Conservation (phyloP, 2,113 vertebrate species). For the Syngnathoides biaculeatus region DNA sequence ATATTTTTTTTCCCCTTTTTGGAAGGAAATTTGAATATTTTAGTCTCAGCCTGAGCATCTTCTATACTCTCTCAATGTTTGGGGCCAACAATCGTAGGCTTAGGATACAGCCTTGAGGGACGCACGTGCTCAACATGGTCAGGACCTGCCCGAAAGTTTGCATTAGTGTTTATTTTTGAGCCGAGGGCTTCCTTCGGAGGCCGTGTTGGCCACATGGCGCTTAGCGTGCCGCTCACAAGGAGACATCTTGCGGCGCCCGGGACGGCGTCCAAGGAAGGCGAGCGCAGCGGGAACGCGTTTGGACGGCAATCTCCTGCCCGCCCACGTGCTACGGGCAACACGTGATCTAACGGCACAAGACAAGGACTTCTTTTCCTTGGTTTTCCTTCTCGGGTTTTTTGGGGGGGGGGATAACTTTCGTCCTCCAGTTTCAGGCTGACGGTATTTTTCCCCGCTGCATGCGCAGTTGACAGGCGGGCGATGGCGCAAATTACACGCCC, state of each 20-base stretch:
- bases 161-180: too few species aligned
- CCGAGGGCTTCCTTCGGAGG: background rate
- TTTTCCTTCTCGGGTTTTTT: background rate
- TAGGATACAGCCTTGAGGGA: too few species aligned
- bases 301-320: background rate
- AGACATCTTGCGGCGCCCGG: slow-evolving; percentile 49
- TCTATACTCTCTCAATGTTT: background rate
- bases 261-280: slow-evolving; percentile 44
- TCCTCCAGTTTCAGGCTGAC: background rate
- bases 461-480: background rate
- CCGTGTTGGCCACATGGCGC: slow-evolving; percentile 49
- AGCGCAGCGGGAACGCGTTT: slow-evolving; percentile 8
- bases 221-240: slow-evolving; percentile 34
- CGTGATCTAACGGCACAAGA: background rate
- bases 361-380: background rate
- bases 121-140: too few species aligned
- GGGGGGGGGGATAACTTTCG: background rate
- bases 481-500: background rate
- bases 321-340: background rate
- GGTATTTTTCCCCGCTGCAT: background rate
- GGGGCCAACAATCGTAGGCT: background rate
- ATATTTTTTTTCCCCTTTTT: too few species aligned
- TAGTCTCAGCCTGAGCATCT: too few species aligned
- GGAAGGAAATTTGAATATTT: too few species aligned
- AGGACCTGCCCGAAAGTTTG: too few species aligned